Evolutionary conservation across 2,797 vertebrate species (phyloP).

Genomic region (Rhincodon typus): DNA sequence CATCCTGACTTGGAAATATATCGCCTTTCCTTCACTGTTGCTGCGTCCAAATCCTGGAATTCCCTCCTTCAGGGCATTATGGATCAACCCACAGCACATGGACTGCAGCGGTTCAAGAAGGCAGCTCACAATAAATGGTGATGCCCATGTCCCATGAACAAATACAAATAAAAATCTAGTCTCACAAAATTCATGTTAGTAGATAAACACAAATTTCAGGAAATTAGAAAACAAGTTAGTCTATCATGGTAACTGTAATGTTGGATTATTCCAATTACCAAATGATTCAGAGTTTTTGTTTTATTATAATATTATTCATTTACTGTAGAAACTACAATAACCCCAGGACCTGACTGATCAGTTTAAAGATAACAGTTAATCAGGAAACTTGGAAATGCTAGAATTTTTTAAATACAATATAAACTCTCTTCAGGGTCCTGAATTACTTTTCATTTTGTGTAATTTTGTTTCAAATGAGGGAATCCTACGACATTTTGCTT

Average conservation of each 20-base stretch:
- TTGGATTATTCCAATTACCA: neutral
- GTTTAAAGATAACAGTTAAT: neutral
- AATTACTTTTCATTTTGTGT: neutral
- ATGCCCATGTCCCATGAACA: no score
- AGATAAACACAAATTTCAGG: neutral
- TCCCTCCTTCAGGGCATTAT: no score
- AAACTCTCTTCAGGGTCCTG: neutral
- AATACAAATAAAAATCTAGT: no score
- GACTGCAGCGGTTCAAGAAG: no score
- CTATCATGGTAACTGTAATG: neutral
- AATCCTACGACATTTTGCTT: neutral
- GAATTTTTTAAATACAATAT: neutral
- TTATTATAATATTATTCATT: no score
- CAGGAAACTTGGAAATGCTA: neutral
- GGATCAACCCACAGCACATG: no score
- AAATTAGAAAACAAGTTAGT: neutral
- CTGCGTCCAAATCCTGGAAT: no score
- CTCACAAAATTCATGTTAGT: neutral
- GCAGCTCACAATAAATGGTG: no score
- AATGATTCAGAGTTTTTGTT: neutral
- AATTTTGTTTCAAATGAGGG: no score
- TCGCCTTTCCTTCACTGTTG: no score
- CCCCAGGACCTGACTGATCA: neutral
- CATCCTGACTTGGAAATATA: no score
- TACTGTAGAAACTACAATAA: neutral